These are phyloP conservation scores for Palythoa heliodiscus DNA, from an alignment of 92 coral and sea anemone genomes.

Conservation along the genomic window DNA sequence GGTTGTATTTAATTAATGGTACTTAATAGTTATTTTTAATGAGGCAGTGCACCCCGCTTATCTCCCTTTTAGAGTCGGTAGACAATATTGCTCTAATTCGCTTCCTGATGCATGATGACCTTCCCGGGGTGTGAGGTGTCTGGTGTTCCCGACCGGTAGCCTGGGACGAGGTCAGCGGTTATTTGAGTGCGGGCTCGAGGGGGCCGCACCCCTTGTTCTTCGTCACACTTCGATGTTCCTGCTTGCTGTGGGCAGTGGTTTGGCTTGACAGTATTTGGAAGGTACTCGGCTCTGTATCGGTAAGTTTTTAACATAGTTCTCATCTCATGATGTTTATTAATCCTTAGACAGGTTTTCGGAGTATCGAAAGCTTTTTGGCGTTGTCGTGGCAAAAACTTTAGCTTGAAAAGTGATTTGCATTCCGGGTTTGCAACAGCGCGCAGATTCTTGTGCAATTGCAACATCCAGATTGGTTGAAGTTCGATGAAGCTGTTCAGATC, in stretches of 20 bases:
- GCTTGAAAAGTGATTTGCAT: slow-evolving; percentile 19
- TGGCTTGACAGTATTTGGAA: background rate
- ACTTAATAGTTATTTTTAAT: too few relatives aligned
- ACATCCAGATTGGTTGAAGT: slow-evolving; percentile 16
- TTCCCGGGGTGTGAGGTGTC: too few relatives aligned
- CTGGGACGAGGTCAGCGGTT: slow-evolving; percentile 41
- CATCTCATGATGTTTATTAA: background rate
- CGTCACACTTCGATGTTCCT: slow-evolving; percentile 36
- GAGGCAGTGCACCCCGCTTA: too few relatives aligned
- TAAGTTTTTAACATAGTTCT: slow-evolving; percentile 2
- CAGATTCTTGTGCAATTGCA: slow-evolving; percentile 17
- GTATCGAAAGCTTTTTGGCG: background rate
- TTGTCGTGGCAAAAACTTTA: background rate
- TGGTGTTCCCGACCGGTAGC: background rate
- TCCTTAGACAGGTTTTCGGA: background rate
- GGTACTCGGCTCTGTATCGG: background rate
- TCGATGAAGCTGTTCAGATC: slow-evolving; percentile 19
- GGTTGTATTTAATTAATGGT: too few relatives aligned
- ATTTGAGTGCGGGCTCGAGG: slow-evolving; percentile 31
- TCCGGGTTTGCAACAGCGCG: slow-evolving; percentile 1
- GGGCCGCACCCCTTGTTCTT: slow-evolving; percentile 35
- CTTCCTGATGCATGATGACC: too few relatives aligned
- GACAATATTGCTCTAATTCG: background rate
- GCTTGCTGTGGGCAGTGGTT: slow-evolving; percentile 43
- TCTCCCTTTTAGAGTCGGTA: background rate